Evolutionary conservation across 2,888 invertebrate species (phyloP).

Genomic region (Eristalis intricaria): DNA sequence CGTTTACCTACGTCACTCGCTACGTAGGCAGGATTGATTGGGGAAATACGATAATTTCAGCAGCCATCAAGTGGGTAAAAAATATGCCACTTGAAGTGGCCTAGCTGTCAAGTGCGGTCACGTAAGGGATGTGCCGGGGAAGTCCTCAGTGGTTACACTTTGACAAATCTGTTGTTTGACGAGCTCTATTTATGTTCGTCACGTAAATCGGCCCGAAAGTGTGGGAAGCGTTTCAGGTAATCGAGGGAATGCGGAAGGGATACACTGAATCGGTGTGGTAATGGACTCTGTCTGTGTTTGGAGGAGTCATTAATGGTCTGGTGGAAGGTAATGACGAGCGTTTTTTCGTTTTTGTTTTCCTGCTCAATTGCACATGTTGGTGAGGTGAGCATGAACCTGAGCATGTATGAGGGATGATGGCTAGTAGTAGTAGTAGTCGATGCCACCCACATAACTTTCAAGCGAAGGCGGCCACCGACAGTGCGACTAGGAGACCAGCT

Average conservation of each 20-base stretch:
- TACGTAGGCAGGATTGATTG: not conserved
- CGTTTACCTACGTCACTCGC: conserved; percentile 2
- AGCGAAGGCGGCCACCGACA: not conserved
- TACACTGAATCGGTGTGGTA: too few species aligned
- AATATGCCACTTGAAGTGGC: conserved; percentile 1
- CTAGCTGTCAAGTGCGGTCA: not conserved
- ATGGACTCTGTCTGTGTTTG: too few species aligned
- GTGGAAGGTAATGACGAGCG: too few species aligned
- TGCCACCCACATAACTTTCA: not conserved
- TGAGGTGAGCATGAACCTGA: too few species aligned
- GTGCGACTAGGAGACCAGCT: not conserved
- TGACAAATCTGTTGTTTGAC: not conserved
- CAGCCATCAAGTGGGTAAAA: not conserved
- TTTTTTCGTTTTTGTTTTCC: too few species aligned
- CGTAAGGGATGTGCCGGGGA: not conserved
- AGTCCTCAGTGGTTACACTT: not conserved
- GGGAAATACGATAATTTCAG: conserved; percentile 21
- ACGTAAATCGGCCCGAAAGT: too few species aligned
- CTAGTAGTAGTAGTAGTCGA: too few species aligned
- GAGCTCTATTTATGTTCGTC: not conserved
- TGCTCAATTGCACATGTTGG: too few species aligned
- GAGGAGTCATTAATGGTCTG: too few species aligned
- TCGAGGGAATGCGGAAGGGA: too few species aligned
- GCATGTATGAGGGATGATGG: too few species aligned
- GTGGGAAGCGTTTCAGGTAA: too few species aligned